These are phyloP conservation scores for Elegia similella DNA, from an alignment of 2,888 invertebrate genomes.

Conservation along the genomic window DNA sequence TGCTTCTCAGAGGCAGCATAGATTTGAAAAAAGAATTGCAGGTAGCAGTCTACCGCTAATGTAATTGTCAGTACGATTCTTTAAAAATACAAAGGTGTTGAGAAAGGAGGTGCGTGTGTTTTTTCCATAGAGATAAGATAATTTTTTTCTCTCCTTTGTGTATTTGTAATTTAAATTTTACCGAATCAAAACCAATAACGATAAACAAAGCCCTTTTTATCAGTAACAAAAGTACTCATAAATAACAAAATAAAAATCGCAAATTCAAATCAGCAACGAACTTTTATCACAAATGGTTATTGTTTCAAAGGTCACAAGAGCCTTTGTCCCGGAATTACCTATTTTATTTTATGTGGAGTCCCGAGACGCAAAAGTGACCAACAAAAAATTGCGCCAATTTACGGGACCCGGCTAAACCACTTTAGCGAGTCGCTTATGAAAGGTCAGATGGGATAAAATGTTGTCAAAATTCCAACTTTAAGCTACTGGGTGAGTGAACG, in stretches of 20 bases:
- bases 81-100: no score
- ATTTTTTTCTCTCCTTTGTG: no score
- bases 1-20: no score
- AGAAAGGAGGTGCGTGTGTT: no score
- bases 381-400: conserved; percentile 16
- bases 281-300: background rate
- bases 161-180: background rate
- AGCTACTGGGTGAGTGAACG: background rate
- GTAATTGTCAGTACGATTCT: no score
- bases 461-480: conserved; percentile 3
- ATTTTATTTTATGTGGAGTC: conserved; percentile 12
- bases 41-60: no score
- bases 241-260: background rate
- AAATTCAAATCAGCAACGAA: background rate
- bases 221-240: no score
- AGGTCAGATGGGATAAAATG: background rate
- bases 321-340: conserved; percentile 4
- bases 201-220: no score
- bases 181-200: no score
- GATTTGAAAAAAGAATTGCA: no score
- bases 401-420: conserved; percentile 4
- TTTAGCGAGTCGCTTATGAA: conserved; percentile 1
- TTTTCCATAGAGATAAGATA: no score
- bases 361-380: conserved; percentile 12
- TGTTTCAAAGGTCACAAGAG: background rate